Evolutionary conservation across 2,888 invertebrate genomes (phyloP).

Genomic region (Auanema sp.): DNA sequence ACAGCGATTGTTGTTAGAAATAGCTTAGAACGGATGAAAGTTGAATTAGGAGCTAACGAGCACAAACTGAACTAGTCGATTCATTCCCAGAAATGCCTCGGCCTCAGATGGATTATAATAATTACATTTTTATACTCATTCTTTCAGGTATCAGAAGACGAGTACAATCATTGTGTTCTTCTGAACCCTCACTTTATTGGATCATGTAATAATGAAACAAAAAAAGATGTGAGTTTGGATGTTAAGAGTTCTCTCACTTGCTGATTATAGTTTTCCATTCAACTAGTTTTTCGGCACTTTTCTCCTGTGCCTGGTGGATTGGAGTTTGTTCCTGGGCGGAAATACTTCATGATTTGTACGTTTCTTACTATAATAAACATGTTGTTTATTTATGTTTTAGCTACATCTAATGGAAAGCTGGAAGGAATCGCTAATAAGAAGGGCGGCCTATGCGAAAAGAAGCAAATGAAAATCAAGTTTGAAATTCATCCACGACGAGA

Average conservation of each 20-base stretch:
- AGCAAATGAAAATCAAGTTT: constrained; percentile 62
- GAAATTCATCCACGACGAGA: constrained; percentile 36
- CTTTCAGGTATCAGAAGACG: constrained; percentile 42
- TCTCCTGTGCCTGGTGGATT: constrained; percentile 61
- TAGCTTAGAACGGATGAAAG: too few relatives aligned
- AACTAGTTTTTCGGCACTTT: constrained; percentile 61
- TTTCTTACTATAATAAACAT: constrained; percentile 7
- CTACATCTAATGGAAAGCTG: constrained; percentile 57
- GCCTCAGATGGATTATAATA: too few relatives aligned
- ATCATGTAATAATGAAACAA: constrained; percentile 34
- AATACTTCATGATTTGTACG: constrained; percentile 61
- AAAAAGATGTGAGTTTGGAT: constrained; percentile 1
- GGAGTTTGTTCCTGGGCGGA: constrained; percentile 58
- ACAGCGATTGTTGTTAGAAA: too few relatives aligned
- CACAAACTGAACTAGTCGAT: too few relatives aligned
- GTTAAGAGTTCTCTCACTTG: neutral
- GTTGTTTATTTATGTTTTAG: constrained; percentile 35
- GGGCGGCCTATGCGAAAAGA: constrained; percentile 55
- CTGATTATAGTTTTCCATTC: constrained; percentile 44
- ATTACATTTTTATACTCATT: too few relatives aligned
- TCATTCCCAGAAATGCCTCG: too few relatives aligned
- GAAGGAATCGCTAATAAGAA: constrained; percentile 54
- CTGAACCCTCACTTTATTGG: constrained; percentile 32
- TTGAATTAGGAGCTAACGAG: too few relatives aligned
- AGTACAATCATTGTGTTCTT: constrained; percentile 45